These are phyloP conservation scores for Scaptodrosophila lebanonensis DNA, from an alignment of 1,140 invertebrate genomes.

Conservation along the genomic window DNA sequence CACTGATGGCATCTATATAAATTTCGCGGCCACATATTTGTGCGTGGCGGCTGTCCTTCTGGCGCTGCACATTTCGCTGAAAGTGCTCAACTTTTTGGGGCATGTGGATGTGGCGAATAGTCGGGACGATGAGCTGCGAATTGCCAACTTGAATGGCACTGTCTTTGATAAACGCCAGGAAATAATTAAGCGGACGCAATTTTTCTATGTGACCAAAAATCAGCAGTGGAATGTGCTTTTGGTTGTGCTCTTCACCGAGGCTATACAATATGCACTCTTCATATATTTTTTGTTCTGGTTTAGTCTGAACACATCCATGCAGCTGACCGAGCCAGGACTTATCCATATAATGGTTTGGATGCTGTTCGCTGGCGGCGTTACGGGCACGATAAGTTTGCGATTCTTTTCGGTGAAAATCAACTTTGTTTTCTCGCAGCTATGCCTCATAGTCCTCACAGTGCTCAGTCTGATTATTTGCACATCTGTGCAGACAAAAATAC, in stretches of 20 bases:
- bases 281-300: slow-evolving; percentile 71
- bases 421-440: slow-evolving; percentile 53
- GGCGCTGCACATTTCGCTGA: slow-evolving; percentile 56
- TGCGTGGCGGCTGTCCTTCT: slow-evolving; percentile 46
- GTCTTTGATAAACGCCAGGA: slow-evolving; percentile 59
- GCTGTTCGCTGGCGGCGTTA: slow-evolving; percentile 52
- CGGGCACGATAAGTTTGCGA: slow-evolving; percentile 32
- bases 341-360: slow-evolving; percentile 66
- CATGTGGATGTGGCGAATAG: slow-evolving; percentile 58
- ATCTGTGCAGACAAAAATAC: slow-evolving; percentile 37
- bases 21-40: slow-evolving; percentile 64
- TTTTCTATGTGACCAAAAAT: slow-evolving; percentile 73
- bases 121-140: slow-evolving; percentile 66
- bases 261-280: slow-evolving; percentile 64
- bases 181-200: slow-evolving; percentile 63
- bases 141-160: slow-evolving; percentile 66
- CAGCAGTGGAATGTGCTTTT: slow-evolving; percentile 65
- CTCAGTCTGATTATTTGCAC: slow-evolving; percentile 64
- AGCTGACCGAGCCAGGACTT: slow-evolving; percentile 37
- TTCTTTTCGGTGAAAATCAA: slow-evolving; percentile 61
- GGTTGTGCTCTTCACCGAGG: slow-evolving; percentile 61
- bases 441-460: slow-evolving; percentile 46
- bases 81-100: slow-evolving; percentile 58
- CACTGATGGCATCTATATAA: slow-evolving; percentile 62
- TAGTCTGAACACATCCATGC: slow-evolving; percentile 48